Evolutionary conservation across 2,888 invertebrate species (phyloP).

Genomic region (Altica lythri): DNA sequence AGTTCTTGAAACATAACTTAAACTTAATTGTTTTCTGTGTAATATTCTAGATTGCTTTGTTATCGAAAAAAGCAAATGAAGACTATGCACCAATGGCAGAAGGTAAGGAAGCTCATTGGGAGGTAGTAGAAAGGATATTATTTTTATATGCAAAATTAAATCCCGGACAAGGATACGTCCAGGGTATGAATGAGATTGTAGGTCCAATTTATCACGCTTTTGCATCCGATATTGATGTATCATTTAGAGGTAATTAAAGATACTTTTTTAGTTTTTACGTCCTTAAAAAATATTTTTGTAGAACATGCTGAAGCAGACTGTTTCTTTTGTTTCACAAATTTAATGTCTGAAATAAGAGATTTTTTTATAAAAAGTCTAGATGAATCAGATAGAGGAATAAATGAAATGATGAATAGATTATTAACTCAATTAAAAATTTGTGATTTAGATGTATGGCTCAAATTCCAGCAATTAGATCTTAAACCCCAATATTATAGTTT

Average conservation of each 20-base stretch:
- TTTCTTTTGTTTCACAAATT: slow-evolving; percentile 97
- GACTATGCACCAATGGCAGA: slow-evolving; percentile 85
- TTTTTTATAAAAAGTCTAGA: slow-evolving; percentile 96
- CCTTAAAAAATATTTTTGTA: slow-evolving; percentile 53
- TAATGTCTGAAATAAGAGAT: slow-evolving; percentile 97
- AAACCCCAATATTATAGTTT: slow-evolving; percentile 97
- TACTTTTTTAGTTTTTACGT: no score
- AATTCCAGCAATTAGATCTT: slow-evolving; percentile 81
- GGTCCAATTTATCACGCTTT: slow-evolving; percentile 98
- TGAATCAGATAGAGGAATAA: slow-evolving; percentile 89
- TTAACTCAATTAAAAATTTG: slow-evolving; percentile 74
- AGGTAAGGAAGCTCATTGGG: slow-evolving; percentile 97
- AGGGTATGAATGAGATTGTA: slow-evolving; percentile 99
- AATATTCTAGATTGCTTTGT: slow-evolving; percentile 65
- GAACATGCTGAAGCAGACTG: slow-evolving; percentile 96
- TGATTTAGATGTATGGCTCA: slow-evolving; percentile 78
- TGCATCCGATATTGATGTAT: slow-evolving; percentile 82
- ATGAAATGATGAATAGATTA: slow-evolving; percentile 85
- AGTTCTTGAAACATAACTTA: neutral
- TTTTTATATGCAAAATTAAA: slow-evolving; percentile 98
- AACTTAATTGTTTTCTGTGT: slow-evolving; percentile 18
- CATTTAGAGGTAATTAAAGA: slow-evolving; percentile 70
- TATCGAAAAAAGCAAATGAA: slow-evolving; percentile 75
- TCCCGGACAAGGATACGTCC: slow-evolving; percentile 94
- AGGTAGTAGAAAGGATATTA: slow-evolving; percentile 94